Evolutionary conservation across 1,140 invertebrate species (phyloP), one percentile per base, ranked within the genome.

Genomic region (Lucilia sericata): DNA sequence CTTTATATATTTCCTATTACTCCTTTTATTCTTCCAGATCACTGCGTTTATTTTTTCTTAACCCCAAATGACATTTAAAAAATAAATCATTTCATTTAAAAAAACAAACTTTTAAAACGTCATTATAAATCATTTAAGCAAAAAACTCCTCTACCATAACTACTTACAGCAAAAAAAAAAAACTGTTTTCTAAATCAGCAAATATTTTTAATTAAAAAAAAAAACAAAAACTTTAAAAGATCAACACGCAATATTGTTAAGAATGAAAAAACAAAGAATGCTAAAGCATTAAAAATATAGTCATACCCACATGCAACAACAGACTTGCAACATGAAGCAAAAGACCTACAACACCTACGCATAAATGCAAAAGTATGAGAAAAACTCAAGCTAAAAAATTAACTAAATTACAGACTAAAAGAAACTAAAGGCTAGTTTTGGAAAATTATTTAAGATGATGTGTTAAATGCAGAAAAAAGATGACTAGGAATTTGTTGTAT

Each of bases 161-260:
- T 36, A 3, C 36, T 3, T 42, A 42, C 42, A 42, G 5, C 10
- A 8, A 42, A 42, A 42, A 5, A 10, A 8, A 42, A 42, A 42
- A 5, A 10, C 5, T 42, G 42, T 60, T 60, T 60, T 60, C 55
- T 60, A 60, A 60, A 60, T 17, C 55, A 60, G 55, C 55, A 60
- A 60, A n/a, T n/a, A 14, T 60, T 60, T 60, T 60, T n/a, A 60
- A n/a, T 60, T n/a, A 60, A 60, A 60, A 14, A 60, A 60, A 60
- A 17, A 60, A 60, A 60, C 51, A 60, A 60, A 12, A 60, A 60
- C 55, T 60, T 60, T 17, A 7, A 60, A 60, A 60, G 17, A 60
- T 60, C 55, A 60, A 17, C 55, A 60, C 55, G 55, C 55, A 60
- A 60, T 60, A 42, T 42, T 42, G 42, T 42, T 42, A 42, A 42